Evolutionary conservation across 2,888 invertebrate genomes (phyloP).

Genomic region (Sinohyriopsis cumingii): DNA sequence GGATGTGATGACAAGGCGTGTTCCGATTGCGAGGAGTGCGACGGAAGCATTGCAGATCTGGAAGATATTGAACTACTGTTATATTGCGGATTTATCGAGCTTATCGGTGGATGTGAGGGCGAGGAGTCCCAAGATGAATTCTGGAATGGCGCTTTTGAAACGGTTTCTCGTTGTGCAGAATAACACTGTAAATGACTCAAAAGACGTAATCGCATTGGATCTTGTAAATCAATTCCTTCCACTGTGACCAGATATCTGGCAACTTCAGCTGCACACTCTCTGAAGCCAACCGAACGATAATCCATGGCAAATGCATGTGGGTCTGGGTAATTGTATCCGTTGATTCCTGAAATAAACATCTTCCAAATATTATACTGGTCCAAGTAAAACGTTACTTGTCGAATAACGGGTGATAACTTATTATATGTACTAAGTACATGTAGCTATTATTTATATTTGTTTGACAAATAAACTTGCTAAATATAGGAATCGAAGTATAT

Average conservation of each 20-base stretch:
- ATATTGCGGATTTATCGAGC: conserved; percentile 47
- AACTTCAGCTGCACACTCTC: conserved; percentile 96
- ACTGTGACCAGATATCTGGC: conserved; percentile 94
- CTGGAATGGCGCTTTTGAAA: conserved; percentile 60
- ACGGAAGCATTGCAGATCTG: conserved; percentile 47
- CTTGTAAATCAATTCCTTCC: conserved; percentile 96
- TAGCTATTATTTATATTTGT: too few relatives aligned
- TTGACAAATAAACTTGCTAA: too few relatives aligned
- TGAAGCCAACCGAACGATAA: conserved; percentile 95
- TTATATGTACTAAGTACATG: too few relatives aligned
- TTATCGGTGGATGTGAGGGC: conserved; percentile 35
- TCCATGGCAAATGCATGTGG: conserved; percentile 83
- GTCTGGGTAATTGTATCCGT: conserved; percentile 67
- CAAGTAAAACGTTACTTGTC: too few relatives aligned
- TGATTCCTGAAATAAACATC: conserved; percentile 77
- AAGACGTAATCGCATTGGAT: conserved; percentile 90
- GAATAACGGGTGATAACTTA: too few relatives aligned
- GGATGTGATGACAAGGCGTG: conserved; percentile 48
- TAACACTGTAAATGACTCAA: conserved; percentile 97
- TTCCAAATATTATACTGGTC: too few relatives aligned
- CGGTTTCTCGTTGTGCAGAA: conserved; percentile 75
- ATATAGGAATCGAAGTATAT: too few relatives aligned
- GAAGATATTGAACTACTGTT: conserved; percentile 43
- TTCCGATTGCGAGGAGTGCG: conserved; percentile 54
- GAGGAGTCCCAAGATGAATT: conserved; percentile 54